These are phyloP conservation scores for Baronia brevicornis DNA, from an alignment of 2,888 invertebrate species.

Conservation along the genomic window DNA sequence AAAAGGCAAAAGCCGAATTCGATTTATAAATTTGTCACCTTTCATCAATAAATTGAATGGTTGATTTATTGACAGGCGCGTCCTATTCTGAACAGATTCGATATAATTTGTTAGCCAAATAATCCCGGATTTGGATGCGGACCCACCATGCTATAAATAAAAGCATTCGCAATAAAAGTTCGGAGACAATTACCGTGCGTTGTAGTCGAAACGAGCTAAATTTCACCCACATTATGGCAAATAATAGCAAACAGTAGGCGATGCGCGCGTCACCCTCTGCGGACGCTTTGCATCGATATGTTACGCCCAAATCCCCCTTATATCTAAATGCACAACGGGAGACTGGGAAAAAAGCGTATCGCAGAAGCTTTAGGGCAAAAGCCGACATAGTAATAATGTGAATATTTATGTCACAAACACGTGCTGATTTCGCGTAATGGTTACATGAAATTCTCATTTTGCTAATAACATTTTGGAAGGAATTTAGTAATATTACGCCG, in stretches of 20 bases:
- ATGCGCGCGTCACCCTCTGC: constrained; percentile 49
- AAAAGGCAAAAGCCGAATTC: constrained; percentile 35
- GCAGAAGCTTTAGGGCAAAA: constrained; percentile 42
- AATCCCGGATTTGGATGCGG: constrained; percentile 66
- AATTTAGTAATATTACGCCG: constrained; percentile 26
- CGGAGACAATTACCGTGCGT: constrained; percentile 62
- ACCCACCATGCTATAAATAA: constrained; percentile 41
- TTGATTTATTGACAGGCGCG: constrained; percentile 69
- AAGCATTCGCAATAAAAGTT: constrained; percentile 51
- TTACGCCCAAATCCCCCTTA: constrained; percentile 62
- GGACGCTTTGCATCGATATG: constrained; percentile 52
- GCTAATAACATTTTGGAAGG: constrained; percentile 47
- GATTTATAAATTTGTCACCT: constrained; percentile 44
- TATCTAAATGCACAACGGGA: constrained; percentile 69
- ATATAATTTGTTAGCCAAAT: constrained; percentile 75
- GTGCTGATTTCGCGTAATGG: constrained; percentile 64
- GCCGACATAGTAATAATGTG: constrained; percentile 57
- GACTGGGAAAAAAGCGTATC: constrained; percentile 51
- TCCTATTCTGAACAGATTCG: constrained; percentile 68
- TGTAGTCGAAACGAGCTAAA: constrained; percentile 62
- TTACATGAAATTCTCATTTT: constrained; percentile 66
- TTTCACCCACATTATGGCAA: constrained; percentile 72
- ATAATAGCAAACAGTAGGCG: constrained; percentile 70
- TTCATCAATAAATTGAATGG: constrained; percentile 60
- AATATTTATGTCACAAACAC: constrained; percentile 69